Evolutionary conservation across 1,140 invertebrate genomes (phyloP).

Genomic region (Drosophila ananassae): DNA sequence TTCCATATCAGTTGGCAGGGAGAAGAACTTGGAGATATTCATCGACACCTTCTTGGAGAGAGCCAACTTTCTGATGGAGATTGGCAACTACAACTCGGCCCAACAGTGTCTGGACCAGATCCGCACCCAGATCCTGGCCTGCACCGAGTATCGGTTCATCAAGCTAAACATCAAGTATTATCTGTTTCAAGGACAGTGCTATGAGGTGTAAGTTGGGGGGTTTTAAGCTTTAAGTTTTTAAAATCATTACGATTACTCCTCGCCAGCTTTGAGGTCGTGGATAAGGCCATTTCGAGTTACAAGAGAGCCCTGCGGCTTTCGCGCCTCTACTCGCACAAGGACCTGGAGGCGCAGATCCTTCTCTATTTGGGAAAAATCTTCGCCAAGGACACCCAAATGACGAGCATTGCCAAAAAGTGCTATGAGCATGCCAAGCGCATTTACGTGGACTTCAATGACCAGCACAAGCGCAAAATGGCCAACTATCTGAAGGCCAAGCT

Average conservation of each 20-base stretch:
- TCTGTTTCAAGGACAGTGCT: slow-evolving; percentile 57
- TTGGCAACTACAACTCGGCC: slow-evolving; percentile 49
- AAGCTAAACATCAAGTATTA: slow-evolving; percentile 71
- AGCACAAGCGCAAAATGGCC: slow-evolving; percentile 60
- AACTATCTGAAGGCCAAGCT: slow-evolving; percentile 72
- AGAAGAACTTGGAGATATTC: slow-evolving; percentile 69
- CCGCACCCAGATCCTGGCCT: slow-evolving; percentile 45
- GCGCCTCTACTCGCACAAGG: slow-evolving; percentile 37
- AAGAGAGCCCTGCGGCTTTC: slow-evolving; percentile 60
- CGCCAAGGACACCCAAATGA: slow-evolving; percentile 51
- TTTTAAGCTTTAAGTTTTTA: background rate
- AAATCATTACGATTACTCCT: background rate
- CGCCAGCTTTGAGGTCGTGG: slow-evolving; percentile 43
- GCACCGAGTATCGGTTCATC: slow-evolving; percentile 58
- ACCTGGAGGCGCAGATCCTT: slow-evolving; percentile 58
- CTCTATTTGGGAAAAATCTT: slow-evolving; percentile 69
- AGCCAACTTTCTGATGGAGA: slow-evolving; percentile 65
- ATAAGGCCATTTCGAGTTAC: slow-evolving; percentile 55
- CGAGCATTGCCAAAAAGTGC: slow-evolving; percentile 61
- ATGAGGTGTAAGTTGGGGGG: slow-evolving; percentile 42
- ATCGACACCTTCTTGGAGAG: slow-evolving; percentile 67
- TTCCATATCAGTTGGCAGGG: slow-evolving; percentile 50
- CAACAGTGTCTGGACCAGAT: slow-evolving; percentile 68
- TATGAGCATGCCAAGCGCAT: slow-evolving; percentile 71
- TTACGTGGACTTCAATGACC: slow-evolving; percentile 72